These are phyloP conservation scores for Zootermopsis nevadensis DNA, from an alignment of 2,888 invertebrate species.

Conservation along the genomic window DNA sequence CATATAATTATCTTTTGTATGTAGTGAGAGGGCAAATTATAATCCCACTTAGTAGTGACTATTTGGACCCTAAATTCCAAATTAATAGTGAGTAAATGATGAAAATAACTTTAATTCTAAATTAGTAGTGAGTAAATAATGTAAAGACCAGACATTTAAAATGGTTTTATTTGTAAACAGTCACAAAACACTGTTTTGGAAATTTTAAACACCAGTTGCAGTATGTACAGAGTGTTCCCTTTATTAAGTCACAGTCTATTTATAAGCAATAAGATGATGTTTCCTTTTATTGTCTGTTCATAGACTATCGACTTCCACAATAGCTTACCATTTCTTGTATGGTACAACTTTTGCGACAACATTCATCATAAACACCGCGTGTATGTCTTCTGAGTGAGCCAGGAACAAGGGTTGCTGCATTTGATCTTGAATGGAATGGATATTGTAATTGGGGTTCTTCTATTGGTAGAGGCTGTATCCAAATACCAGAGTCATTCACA, in stretches of 20 bases:
- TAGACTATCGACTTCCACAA: conserved; percentile 56
- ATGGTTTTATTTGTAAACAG: conserved; percentile 6
- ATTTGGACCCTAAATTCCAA: no score
- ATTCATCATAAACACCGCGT: conserved; percentile 64
- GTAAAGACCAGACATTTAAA: no score
- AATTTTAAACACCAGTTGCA: not conserved
- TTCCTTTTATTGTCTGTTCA: not conserved
- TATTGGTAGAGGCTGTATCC: conserved; percentile 35
- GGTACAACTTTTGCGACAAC: conserved; percentile 63
- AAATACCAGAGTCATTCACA: conserved; percentile 38
- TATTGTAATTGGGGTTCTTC: conserved; percentile 53
- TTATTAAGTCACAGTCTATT: not conserved
- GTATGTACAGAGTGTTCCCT: not conserved
- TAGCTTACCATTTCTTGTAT: conserved; percentile 61
- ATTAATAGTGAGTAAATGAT: no score
- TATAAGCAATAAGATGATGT: not conserved
- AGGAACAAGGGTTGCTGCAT: conserved; percentile 59
- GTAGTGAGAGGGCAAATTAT: no score
- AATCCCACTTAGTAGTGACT: no score
- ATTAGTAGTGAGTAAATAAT: no score
- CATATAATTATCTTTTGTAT: no score
- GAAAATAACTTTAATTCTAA: no score
- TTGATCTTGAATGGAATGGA: conserved; percentile 59
- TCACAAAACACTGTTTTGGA: not conserved
- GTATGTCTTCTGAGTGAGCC: conserved; percentile 57